Evolutionary conservation across 1,140 invertebrate genomes (phyloP).

Genomic region (Sesamia nonagrioides): DNA sequence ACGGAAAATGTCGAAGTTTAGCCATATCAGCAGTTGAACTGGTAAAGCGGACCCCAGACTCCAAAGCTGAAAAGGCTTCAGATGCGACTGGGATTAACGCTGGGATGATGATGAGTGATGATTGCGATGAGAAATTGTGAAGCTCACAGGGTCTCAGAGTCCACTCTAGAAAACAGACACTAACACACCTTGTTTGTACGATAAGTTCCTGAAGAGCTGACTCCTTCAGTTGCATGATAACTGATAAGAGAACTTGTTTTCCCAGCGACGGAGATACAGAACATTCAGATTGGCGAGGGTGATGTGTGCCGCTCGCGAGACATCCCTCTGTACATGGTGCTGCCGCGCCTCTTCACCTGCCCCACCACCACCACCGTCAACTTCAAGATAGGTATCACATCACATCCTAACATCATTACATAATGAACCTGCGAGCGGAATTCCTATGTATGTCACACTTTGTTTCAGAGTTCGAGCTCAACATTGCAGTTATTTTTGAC

Average conservation of each 20-base stretch:
- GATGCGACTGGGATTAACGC: too few relatives aligned
- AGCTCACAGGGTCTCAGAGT: too few relatives aligned
- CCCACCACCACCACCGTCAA: slow-evolving; percentile 96
- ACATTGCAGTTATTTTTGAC: slow-evolving; percentile 97
- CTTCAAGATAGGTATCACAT: slow-evolving; percentile 96
- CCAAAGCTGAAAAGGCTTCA: too few relatives aligned
- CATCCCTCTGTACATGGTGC: slow-evolving; percentile 98
- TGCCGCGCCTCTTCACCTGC: slow-evolving; percentile 98
- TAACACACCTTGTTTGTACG: too few relatives aligned
- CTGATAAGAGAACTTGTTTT: neutral
- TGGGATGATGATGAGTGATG: too few relatives aligned
- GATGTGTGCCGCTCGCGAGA: slow-evolving; percentile 93
- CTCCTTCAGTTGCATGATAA: too few relatives aligned
- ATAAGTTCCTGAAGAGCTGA: too few relatives aligned
- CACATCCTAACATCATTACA: neutral
- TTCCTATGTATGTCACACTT: slow-evolving; percentile 56
- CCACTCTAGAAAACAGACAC: too few relatives aligned
- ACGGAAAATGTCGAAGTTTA: too few relatives aligned
- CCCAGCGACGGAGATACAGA: slow-evolving; percentile 99
- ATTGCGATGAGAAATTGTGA: too few relatives aligned
- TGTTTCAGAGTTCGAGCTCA: slow-evolving; percentile 98
- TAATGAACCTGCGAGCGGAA: neutral
- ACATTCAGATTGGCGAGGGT: slow-evolving; percentile 98
- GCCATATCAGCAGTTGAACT: too few relatives aligned
- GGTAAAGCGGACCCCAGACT: too few relatives aligned